Percentiles rank a stretch among this genome's conserved stretches.
These are phyloP conservation scores for Momotus momota DNA, from an alignment of 2,797 vertebrate species.

Conservation along the genomic window DNA sequence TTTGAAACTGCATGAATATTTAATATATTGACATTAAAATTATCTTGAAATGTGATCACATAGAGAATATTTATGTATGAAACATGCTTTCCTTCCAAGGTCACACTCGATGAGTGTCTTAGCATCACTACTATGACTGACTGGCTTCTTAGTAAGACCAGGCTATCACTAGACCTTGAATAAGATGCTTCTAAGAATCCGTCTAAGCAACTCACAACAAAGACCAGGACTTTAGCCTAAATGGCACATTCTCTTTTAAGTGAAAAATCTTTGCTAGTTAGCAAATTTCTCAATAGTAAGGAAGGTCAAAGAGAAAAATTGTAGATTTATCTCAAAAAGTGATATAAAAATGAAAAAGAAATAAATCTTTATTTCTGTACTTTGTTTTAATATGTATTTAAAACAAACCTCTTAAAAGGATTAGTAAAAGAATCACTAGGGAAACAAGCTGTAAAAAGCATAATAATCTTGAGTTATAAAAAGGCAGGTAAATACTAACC, in stretches of 20 bases:
- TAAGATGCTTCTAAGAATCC: neutral
- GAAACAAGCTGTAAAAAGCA: neutral
- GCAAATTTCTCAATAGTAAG: neutral
- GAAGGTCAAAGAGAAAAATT: neutral
- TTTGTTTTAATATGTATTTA: neutral
- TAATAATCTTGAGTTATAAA: neutral
- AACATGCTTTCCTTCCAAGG: neutral
- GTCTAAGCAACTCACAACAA: neutral
- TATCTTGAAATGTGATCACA: neutral
- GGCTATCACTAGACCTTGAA: neutral
- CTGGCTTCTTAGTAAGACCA: neutral
- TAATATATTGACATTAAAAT: neutral
- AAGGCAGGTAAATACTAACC: conserved; percentile 78
- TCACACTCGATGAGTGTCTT: neutral
- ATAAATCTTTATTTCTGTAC: neutral
- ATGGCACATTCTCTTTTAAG: neutral
- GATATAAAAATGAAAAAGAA: neutral
- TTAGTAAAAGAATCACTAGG: neutral
- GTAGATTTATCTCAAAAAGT: neutral
- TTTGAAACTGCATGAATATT: neutral
- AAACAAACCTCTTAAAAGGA: neutral
- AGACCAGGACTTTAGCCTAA: neutral
- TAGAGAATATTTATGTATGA: neutral
- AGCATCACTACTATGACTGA: neutral
- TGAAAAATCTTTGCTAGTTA: neutral